Percentiles rank a stretch among this genome's conserved stretches.
These are phyloP conservation scores for Anisognathus igniventris DNA, from an alignment of 2,797 vertebrate genomes.

Conservation along the genomic window DNA sequence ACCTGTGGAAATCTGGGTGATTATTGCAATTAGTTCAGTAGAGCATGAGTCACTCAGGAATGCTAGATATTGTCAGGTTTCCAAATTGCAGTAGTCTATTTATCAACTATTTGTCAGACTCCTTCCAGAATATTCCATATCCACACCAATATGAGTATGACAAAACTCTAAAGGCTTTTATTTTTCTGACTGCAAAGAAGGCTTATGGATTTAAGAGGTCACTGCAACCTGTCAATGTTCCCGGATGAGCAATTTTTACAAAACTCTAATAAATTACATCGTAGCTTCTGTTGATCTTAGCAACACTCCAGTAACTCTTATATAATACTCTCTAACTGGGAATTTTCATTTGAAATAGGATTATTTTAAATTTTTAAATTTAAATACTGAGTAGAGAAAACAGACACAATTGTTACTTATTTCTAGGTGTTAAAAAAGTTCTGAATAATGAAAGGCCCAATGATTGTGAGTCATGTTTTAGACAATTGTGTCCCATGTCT, in stretches of 20 bases:
- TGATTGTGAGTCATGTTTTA: neutral
- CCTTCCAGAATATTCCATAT: neutral
- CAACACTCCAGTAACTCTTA: neutral
- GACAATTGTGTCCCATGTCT: neutral
- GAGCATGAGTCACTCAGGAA: neutral
- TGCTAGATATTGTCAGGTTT: neutral
- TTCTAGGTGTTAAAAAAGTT: neutral
- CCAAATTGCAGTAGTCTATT: neutral
- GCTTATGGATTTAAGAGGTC: neutral
- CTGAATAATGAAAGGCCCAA: neutral
- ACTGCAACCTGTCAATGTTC: neutral
- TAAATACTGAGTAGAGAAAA: neutral
- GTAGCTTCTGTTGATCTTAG: neutral
- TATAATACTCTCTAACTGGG: neutral
- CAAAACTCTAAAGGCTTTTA: neutral
- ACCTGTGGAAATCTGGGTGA: neutral
- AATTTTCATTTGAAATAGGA: neutral
- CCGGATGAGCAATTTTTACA: neutral
- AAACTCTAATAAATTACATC: neutral
- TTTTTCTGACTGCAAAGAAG: neutral
- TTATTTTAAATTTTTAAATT: neutral
- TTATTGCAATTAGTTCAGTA: neutral
- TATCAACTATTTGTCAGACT: neutral
- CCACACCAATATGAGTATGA: rapidly evolving
- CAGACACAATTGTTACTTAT: neutral